A percentile compares a stretch with the other conserved stretches of the same genome.
Evolutionary conservation across 2,113 vertebrate genomes (phyloP).

Genomic region (Grallaria varia): DNA sequence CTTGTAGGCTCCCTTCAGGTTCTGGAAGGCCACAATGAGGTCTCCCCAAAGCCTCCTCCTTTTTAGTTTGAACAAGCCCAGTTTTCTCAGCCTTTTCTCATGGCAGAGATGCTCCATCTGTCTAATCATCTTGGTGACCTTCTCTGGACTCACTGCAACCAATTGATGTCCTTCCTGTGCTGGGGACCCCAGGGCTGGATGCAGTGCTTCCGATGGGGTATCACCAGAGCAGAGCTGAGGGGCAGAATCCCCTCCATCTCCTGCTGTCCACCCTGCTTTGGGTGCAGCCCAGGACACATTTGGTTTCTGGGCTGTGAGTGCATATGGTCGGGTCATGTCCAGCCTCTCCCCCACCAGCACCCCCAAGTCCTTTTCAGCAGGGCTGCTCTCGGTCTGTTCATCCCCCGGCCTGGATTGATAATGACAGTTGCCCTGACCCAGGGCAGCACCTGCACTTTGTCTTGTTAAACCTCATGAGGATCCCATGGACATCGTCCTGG

Average conservation of each 20-base stretch:
- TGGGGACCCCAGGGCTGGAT: no score
- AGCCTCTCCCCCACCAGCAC: not conserved
- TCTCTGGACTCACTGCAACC: not conserved
- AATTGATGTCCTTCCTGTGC: not conserved
- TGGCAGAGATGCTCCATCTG: not conserved
- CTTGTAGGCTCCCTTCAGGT: not conserved
- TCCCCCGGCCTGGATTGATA: not conserved
- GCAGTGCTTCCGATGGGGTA: not conserved
- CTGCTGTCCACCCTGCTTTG: not conserved
- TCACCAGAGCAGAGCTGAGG: not conserved
- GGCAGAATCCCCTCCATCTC: not conserved
- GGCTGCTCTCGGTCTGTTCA: not conserved
- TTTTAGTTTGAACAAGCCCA: not conserved
- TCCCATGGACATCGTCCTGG: fast-evolving
- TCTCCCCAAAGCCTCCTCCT: not conserved
- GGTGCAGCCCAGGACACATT: not conserved
- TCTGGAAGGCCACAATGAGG: not conserved
- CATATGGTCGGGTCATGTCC: not conserved
- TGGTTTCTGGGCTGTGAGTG: not conserved
- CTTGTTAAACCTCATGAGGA: fast-evolving
- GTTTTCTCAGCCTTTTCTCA: not conserved
- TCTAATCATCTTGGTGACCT: not conserved
- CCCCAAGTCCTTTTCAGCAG: not conserved
- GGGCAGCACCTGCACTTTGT: no score
- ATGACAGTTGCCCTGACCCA: not conserved